Evolutionary conservation across 2,113 vertebrate genomes (phyloP), one percentile per base, ranked within the genome.

Genomic region (Paramormyrops kingsleyae): DNA sequence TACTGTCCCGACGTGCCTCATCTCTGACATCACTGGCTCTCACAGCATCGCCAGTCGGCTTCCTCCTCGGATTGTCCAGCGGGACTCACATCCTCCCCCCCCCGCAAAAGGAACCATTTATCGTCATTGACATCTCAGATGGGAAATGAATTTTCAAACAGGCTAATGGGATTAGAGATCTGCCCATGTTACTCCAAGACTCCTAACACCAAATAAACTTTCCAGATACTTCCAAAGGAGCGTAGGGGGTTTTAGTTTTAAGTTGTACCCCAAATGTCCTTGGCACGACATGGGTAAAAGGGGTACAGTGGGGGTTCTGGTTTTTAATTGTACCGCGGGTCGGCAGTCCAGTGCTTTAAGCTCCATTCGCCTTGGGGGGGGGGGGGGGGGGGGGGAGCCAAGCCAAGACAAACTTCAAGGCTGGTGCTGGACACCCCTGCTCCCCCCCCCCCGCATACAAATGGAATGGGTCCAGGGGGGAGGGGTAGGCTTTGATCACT

Each of bases 81-180:
- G 7, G 42, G 35, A 35, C 35, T 44, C 19, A 13, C 87, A 24
- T 31, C 39, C 53, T 56, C 9, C 19, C 59, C 44, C 44, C 13
- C 59, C 19, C 59, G 7, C 44, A 7, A 31, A 39, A 46, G 8
- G 88, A 49, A 66, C 62, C 88, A 74, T 77, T 50, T 89, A 87
- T 86, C 21, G 59, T 83, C 13, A n/a, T 15, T 47, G 44, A 87
- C 44, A 49, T 84, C 46, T 62, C 6, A 87, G 53, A 83, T 90
- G 89, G 66, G 39, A 80, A 53, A 90, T 52, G 42, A 59, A 35
- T 88, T 89, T 53, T 62, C 70, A 66, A 27, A 49, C 9, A 21
- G 21, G 90, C 44, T 90, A 80, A 90, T 87, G 46, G 85, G 35
- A 90, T 90, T 90, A 87, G 47, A 27, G 62, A 62, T 70, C 50